phyloP scores from a whole-genome alignment of 2,888 invertebrate species.

The Liodrosophila aerea region DNA sequence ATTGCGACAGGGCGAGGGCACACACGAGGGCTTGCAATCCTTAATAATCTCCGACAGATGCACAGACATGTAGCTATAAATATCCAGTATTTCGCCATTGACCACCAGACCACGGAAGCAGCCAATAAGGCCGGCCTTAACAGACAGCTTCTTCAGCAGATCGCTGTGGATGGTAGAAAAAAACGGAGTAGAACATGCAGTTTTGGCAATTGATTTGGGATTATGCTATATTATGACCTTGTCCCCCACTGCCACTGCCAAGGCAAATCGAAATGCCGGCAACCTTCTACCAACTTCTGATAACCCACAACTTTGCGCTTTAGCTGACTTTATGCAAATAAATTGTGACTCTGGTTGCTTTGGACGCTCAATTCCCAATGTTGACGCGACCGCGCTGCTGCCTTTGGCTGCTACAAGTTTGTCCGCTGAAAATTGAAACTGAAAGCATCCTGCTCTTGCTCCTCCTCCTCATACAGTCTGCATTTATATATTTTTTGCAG shows the following conservation, averaged over 20 bases:
- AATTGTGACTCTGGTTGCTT: constrained; percentile 34
- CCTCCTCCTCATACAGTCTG: constrained; percentile 3
- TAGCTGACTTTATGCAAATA: constrained; percentile 67
- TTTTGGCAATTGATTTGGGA: constrained; percentile 58
- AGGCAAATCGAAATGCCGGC: constrained; percentile 20
- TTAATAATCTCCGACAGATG: constrained; percentile 95
- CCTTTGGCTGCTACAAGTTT: constrained; percentile 51
- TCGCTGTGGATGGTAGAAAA: no score
- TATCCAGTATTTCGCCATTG: constrained; percentile 94
- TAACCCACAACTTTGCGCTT: neutral
- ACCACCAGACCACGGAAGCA: constrained; percentile 96
- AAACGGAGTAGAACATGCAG: neutral
- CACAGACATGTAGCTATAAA: constrained; percentile 95
- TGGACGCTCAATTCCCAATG: constrained; percentile 18
- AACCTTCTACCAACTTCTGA: constrained; percentile 10
- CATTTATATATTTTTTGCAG: constrained; percentile 12
- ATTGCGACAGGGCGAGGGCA: constrained; percentile 96
- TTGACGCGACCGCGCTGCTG: constrained; percentile 43
- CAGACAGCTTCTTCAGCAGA: constrained; percentile 90
- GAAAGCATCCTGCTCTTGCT: neutral
- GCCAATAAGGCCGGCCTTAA: constrained; percentile 94
- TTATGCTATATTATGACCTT: constrained; percentile 50
- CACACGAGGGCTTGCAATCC: constrained; percentile 96
- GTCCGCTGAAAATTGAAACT: constrained; percentile 41
- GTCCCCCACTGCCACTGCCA: constrained; percentile 17